Percentiles rank a stretch among this genome's conserved stretches.
Evolutionary conservation across 2,797 vertebrate genomes (phyloP).

Genomic region (Typhlichthys subterraneus): DNA sequence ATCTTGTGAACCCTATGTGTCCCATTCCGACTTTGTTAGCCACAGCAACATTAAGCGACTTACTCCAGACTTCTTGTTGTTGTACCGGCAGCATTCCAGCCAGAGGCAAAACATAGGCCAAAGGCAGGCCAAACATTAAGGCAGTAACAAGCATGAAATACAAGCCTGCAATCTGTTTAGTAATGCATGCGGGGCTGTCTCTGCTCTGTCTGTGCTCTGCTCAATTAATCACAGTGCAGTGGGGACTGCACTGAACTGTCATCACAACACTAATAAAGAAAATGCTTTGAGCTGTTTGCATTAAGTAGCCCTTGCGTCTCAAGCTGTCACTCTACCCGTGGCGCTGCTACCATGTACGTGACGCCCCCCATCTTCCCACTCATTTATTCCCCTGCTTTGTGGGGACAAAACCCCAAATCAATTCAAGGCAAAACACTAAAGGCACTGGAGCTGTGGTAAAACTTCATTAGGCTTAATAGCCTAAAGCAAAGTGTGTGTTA

Average conservation of each 20-base stretch:
- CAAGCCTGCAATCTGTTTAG: constrained; percentile 36
- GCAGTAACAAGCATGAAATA: constrained; percentile 41
- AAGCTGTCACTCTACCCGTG: constrained; percentile 57
- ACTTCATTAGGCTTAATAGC: constrained; percentile 78
- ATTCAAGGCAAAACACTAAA: constrained; percentile 63
- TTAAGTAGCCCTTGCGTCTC: constrained; percentile 63
- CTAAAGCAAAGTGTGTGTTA: constrained; percentile 49
- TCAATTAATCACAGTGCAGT: constrained; percentile 70
- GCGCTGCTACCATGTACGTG: constrained; percentile 45
- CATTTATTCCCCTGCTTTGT: constrained; percentile 56
- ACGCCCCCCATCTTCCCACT: constrained; percentile 44
- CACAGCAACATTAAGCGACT: background rate
- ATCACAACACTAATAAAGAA: constrained; percentile 69
- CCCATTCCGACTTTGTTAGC: no score
- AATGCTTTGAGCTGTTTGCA: constrained; percentile 69
- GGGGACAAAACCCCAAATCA: constrained; percentile 66
- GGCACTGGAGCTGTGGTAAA: constrained; percentile 49
- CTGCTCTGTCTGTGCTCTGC: constrained; percentile 28
- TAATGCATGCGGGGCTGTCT: constrained; percentile 10
- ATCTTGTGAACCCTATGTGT: no score
- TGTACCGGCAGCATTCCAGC: constrained; percentile 7
- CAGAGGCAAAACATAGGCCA: constrained; percentile 40
- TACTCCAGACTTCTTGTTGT: constrained; percentile 47
- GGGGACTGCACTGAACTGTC: constrained; percentile 62
- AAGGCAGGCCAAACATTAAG: constrained; percentile 47